Evolutionary conservation across 1,140 invertebrate species (phyloP), one percentile per base, ranked within the genome.

Genomic region (Lordiphosa clarofinis): DNA sequence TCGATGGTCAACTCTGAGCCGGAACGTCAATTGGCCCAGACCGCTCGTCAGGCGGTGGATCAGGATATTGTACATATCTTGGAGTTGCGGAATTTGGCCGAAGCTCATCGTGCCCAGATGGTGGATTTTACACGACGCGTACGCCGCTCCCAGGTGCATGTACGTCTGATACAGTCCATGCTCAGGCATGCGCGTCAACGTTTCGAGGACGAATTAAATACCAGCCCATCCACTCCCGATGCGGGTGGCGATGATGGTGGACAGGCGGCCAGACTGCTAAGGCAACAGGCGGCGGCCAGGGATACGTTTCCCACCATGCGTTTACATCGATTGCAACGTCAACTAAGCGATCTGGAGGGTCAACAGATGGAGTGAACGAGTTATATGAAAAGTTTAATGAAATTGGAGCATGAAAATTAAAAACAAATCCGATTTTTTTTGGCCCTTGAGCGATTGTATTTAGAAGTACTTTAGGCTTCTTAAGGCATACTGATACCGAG

Each of bases 241-340:
- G 53, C 53, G 2, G 53, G 53, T 15, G 53, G 53, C 0, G 53
- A 55, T 12, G 53, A 55, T 46, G 53, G 53, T 1, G 53, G 53
- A 3, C 4, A 15, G 9, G 53, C 53, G 15, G 13, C 39, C 15
- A 19, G 39, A 19, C 13, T 19, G 13, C 7, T 28, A 0, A 28
- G 24, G 24, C 24, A 28, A 28, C 24, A 28, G 24, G 4, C 6
- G 24, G 24, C 6, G 2, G 24, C 24, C 24, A 28, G 0, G 1
- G 6, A 28, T 28, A 1, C 24, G 24, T 28, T 28, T 28, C 1
- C 24, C 0, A 7, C 24, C 6, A 7, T 7, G 24, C 24, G 24
- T 28, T 28, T 28, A 28, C 4, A 7, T 28, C 24, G 24, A 1
- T 28, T 28, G 21, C 21, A 21, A 4, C 21, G 21, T 21, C 21